Evolutionary conservation across 2,888 invertebrate species (phyloP).

Genomic region (Diabrotica balteata): DNA sequence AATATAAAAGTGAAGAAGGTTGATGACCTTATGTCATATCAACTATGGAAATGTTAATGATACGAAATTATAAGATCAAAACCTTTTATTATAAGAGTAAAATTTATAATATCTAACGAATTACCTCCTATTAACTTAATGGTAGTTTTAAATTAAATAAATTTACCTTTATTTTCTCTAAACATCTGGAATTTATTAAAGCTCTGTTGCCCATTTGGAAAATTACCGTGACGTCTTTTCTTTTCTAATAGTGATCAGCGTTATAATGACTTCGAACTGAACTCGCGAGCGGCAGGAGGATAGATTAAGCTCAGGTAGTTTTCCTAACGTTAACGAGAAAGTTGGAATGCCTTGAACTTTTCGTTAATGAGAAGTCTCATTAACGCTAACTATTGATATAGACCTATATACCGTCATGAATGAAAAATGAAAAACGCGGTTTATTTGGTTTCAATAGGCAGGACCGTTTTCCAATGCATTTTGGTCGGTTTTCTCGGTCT

Average conservation of each 20-base stretch:
- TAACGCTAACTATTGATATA: slow-evolving; percentile 26
- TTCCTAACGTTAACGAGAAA: slow-evolving; percentile 22
- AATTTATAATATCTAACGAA: no score
- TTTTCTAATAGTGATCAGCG: slow-evolving; percentile 8
- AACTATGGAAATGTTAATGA: no score
- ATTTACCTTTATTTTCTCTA: no score
- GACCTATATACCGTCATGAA: neutral
- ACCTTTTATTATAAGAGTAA: no score
- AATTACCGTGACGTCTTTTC: slow-evolving; percentile 6
- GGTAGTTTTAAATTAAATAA: no score
- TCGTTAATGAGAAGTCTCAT: slow-evolving; percentile 23
- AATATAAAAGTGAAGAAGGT: no score
- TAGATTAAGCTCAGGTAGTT: slow-evolving; percentile 19
- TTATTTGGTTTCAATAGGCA: slow-evolving; percentile 1
- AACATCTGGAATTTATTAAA: neutral
- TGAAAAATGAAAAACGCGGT: neutral
- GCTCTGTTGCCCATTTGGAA: slow-evolving; percentile 3
- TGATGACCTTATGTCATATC: no score
- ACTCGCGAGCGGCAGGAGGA: slow-evolving; percentile 4
- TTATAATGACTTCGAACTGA: slow-evolving; percentile 17
- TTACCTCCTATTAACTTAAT: no score
- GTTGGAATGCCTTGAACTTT: slow-evolving; percentile 16
- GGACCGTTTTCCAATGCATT: neutral
- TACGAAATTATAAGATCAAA: no score
- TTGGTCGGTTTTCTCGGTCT: no score